Base-by-base conservation (phyloP, 1,140 invertebrate species). In the Brachionus calyciflorus region DNA sequence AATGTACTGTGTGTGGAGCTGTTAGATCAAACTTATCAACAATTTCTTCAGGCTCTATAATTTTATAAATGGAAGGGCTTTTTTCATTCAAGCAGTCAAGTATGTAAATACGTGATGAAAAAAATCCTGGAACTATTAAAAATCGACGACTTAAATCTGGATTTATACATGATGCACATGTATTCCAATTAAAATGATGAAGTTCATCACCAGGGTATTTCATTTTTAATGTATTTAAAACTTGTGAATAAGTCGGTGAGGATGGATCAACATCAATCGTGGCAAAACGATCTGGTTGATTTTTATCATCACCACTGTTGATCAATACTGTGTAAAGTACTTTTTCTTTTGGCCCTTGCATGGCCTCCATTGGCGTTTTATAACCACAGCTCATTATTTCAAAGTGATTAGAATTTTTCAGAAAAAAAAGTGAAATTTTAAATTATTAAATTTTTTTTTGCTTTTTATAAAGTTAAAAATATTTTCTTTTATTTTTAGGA, bases 141-240 rank as follows among this genome's bases (percentile, higher is more conserved):
- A 90, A 89, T 81, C 93, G 88, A 33, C 93, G 85, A 76, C 88
- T 89, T 9, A 89, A 87, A 0, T 87, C 85, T 0, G 85, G 80
- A 78, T 90, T 89, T 49, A 87, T 87, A 83, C 93, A 96, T 84
- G 93, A 94, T 78, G 92, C 94, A 82, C 95, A 98, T 6, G 93
- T 89, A 82, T 98, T 98, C 94, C 94, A 98, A 0, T 94, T 94
- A 17, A 89, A 91, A 82, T 98, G 95, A 82, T 98, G 95, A 0
- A 98, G 82, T 84, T 98, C 95, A 81, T 98, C 93, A 1, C 90
- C 91, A 5, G 87, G 81, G 69, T 91, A 83, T n/a, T 89, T 89
- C 81, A 94, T 91, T 77, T 89, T 87, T 0, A 92, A 87, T 55
- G 93, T 90, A 82, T 93, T 90, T 60, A 98, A 91, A 3, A 98